phyloP scores from a whole-genome alignment of 1,140 invertebrate species.

The Solenopsis invicta region DNA sequence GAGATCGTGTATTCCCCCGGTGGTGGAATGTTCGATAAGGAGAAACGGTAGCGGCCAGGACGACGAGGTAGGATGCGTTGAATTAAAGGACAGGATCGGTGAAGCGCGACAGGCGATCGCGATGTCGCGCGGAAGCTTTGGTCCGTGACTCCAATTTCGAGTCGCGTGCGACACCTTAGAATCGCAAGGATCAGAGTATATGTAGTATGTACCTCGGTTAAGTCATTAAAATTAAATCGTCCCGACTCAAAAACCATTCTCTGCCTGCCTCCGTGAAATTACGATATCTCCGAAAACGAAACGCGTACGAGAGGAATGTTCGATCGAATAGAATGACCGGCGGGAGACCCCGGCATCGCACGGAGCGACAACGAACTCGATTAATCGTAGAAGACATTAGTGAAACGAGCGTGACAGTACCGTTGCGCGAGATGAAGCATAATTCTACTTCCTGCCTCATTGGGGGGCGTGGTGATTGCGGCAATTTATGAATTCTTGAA shows the following conservation, averaged over 20 bases:
- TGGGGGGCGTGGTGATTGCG: conserved; percentile 57
- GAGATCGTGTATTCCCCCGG: conserved; percentile 52
- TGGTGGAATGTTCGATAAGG: conserved; percentile 63
- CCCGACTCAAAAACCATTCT: not conserved
- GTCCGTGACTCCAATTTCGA: conserved; percentile 32
- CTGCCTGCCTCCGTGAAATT: not conserved
- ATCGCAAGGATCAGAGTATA: not conserved
- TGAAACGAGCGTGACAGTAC: conserved; percentile 65
- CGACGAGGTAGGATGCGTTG: conserved; percentile 40
- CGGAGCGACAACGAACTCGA: conserved; percentile 59
- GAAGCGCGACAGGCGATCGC: conserved; percentile 42
- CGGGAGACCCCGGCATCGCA: not conserved
- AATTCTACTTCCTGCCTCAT: conserved; percentile 60
- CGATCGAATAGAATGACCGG: not conserved
- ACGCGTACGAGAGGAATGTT: conserved; percentile 39
- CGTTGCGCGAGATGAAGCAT: conserved; percentile 65
- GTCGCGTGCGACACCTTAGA: not conserved
- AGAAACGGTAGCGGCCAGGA: conserved; percentile 39
- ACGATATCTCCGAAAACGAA: not conserved
- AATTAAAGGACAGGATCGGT: conserved; percentile 52
- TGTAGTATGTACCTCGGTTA: not conserved
- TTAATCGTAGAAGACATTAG: conserved; percentile 69
- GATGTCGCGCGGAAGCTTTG: conserved; percentile 34
- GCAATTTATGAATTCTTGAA: conserved; percentile 62
- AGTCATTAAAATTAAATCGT: conserved; percentile 7